A percentile compares a stretch with the other conserved stretches of the same genome.
Evolutionary conservation across 2,797 vertebrate species (phyloP).

Genomic region (Thripadectes ignobilis): DNA sequence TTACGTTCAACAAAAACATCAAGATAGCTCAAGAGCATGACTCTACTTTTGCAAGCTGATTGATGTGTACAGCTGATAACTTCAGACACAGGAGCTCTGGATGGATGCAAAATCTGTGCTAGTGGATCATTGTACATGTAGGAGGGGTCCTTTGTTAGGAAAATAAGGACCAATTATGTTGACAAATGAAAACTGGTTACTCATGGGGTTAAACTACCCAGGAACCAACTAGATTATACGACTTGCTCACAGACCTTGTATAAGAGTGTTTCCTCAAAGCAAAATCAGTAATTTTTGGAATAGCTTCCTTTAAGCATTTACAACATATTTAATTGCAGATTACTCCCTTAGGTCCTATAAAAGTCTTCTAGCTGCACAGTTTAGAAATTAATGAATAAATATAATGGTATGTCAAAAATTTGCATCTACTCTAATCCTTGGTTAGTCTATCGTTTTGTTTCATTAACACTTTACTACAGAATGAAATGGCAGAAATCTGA

Average conservation of each 20-base stretch:
- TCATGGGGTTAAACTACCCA: not conserved
- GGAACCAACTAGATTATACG: not conserved
- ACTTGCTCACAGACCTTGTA: not conserved
- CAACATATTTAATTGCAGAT: slow-evolving; percentile 20
- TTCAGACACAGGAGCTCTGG: not conserved
- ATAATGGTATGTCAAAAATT: slow-evolving; percentile 14
- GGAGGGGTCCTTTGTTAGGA: not conserved
- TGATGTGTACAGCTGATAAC: not conserved
- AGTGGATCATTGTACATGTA: not conserved
- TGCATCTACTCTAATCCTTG: not conserved
- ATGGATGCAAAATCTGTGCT: not conserved
- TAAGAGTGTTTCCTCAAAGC: not conserved
- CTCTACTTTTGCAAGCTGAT: not conserved
- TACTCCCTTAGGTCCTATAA: slow-evolving; percentile 10
- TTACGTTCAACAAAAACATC: not conserved
- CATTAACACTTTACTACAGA: slow-evolving; percentile 32
- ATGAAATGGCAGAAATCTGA: slow-evolving; percentile 60
- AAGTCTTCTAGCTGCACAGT: slow-evolving; percentile 34
- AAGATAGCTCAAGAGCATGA: not conserved
- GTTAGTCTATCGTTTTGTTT: not conserved
- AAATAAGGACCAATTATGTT: not conserved
- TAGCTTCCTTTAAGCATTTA: slow-evolving; percentile 32
- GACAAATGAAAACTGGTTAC: not conserved
- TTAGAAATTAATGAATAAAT: slow-evolving; percentile 42
- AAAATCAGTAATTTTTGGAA: not conserved